Conservation (phyloP, 1,140 invertebrate genomes). For the Penaeus japonicus region DNA sequence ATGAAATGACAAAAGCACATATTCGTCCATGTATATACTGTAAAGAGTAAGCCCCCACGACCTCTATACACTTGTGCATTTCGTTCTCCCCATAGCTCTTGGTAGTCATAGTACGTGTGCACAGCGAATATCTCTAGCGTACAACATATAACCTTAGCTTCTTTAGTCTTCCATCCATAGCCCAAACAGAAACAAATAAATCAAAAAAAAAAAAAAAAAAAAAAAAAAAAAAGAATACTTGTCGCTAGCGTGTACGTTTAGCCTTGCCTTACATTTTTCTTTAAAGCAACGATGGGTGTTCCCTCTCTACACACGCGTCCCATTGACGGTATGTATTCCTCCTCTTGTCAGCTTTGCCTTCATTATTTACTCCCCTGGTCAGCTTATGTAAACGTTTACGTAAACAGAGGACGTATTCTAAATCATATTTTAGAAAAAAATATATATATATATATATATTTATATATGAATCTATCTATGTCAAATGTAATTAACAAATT, state of each 20-base stretch:
- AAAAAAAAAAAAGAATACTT: not conserved
- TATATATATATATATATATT: not conserved
- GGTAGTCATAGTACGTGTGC: not conserved
- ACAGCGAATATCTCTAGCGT: not conserved
- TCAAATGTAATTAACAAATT: not conserved
- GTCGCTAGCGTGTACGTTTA: not conserved
- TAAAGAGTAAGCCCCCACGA: too few species aligned
- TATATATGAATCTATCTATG: slow-evolving; percentile 2
- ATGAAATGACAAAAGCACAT: too few species aligned
- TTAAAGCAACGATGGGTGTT: slow-evolving; percentile 40
- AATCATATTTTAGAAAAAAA: not conserved
- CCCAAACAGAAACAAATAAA: not conserved
- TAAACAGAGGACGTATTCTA: not conserved
- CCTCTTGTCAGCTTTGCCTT: not conserved
- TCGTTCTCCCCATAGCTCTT: too few species aligned
- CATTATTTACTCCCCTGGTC: not conserved
- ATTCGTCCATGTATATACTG: too few species aligned
- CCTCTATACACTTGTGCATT: too few species aligned
- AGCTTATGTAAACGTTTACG: too few species aligned
- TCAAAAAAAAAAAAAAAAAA: not conserved
- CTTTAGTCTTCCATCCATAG: too few species aligned
- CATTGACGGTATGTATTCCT: slow-evolving; percentile 21
- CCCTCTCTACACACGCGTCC: slow-evolving; percentile 32
- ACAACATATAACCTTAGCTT: too few species aligned
- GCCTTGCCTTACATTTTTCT: slow-evolving; percentile 26